Evolutionary conservation across 2,888 invertebrate genomes (phyloP), one percentile per base, ranked within the genome.

Genomic region (Drosophila subquinaria): DNA sequence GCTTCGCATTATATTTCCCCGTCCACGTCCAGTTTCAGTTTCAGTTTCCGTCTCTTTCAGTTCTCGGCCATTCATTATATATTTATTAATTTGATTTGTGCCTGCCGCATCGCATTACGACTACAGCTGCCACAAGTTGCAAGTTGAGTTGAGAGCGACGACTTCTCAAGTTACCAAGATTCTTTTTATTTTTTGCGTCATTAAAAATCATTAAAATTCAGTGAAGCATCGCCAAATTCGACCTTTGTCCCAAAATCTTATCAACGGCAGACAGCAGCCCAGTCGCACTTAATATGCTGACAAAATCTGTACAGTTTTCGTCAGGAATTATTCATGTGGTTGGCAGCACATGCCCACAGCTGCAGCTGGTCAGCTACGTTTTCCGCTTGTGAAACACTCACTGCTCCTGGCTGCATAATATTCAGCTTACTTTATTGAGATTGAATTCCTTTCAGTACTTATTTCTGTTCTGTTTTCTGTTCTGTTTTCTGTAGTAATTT

Each of bases 141-240:
- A 17, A 52, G 17, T n/a, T 52, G 11, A n/a, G 36, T 4, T n/a
- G 30, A 30, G 30, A 30, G 8, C 5, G 6, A 0, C 6, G 30
- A 30, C 6, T 30, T 30, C 27, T 27, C 45, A 10, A 27, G 36
- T 53, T 27, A 10, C 11, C 43, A 17, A 50, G 9, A 50, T 27
- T 5, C 5, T 27, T 35, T 15, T 47, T 20, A 10, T 13, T 57
- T 65, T 57, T 35, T 17, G 62, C 60, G 59, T 79, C 83, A 85
- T 86, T 85, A 77, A 81, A 88, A 85, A 81, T 83, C 85, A 89
- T 85, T 79, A 83, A 87, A 81, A 87, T 69, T 63, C 89, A 79
- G 67, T 83, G 84, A 87, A 79, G 79, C 84, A 69, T 69, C 59
- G 62, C 69, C 66, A 81, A 81, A 79, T 74, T 76, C 73, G 77